Evolutionary conservation across 2,888 invertebrate genomes (phyloP).

Genomic region (Philaethria dido): DNA sequence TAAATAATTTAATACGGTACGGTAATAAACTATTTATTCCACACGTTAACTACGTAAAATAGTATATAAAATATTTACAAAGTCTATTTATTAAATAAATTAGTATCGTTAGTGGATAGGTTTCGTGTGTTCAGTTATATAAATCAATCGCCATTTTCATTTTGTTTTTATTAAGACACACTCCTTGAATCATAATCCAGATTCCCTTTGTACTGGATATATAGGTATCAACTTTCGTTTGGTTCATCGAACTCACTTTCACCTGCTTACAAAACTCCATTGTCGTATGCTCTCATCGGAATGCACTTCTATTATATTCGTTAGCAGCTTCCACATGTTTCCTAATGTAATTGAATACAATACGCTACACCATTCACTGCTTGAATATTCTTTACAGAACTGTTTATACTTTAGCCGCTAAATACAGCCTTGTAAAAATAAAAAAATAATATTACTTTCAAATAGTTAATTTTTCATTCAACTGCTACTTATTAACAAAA

Average conservation of each 20-base stretch:
- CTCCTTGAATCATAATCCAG: constrained; percentile 28
- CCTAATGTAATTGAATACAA: constrained; percentile 54
- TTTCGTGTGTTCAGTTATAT: not conserved
- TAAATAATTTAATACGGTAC: no score
- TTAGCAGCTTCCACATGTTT: constrained; percentile 64
- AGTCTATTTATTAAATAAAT: no score
- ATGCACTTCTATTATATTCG: constrained; percentile 76
- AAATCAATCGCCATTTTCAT: not conserved
- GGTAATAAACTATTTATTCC: no score
- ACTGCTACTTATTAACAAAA: not conserved
- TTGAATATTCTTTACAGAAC: constrained; percentile 10
- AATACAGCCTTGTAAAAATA: no score
- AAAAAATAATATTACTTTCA: not conserved
- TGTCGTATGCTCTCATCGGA: constrained; percentile 75
- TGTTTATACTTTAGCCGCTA: constrained; percentile 1
- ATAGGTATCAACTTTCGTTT: constrained; percentile 72
- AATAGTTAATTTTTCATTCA: not conserved
- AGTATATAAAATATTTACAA: no score
- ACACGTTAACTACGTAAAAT: no score
- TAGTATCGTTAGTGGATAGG: no score
- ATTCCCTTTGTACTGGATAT: constrained; percentile 40
- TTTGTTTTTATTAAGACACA: not conserved
- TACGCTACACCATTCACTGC: constrained; percentile 17
- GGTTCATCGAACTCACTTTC: constrained; percentile 83
- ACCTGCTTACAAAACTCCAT: constrained; percentile 63